Percentiles rank a stretch among this genome's conserved stretches.
These are phyloP conservation scores for Lynx canadensis DNA, from an alignment of 2,113 vertebrate genomes.

Conservation along the genomic window DNA sequence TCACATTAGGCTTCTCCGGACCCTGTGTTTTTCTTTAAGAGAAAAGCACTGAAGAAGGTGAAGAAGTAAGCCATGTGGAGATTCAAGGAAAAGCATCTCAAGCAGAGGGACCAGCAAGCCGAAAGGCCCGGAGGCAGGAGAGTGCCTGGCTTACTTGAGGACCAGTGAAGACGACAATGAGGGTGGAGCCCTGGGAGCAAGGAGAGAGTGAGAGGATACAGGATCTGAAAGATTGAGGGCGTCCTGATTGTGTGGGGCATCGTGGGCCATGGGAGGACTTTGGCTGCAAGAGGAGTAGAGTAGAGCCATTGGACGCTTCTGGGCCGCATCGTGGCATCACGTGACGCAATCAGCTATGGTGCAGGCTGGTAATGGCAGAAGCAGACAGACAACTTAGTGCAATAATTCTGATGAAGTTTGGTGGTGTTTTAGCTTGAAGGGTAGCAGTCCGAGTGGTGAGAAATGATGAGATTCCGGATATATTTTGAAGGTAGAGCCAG, in stretches of 20 bases:
- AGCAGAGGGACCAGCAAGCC: neutral
- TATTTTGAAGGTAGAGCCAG: neutral
- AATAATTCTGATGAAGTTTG: neutral
- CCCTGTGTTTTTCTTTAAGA: neutral
- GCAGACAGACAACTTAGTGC: neutral
- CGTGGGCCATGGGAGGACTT: neutral
- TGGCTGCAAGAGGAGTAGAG: neutral
- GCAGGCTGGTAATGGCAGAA: accelerated
- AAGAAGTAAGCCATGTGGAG: neutral
- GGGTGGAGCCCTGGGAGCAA: neutral
- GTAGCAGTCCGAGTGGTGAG: neutral
- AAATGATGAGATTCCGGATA: neutral
- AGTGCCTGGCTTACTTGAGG: neutral
- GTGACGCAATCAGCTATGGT: accelerated
- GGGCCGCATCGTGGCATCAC: neutral
- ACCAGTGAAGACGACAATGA: neutral
- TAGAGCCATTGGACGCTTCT: neutral
- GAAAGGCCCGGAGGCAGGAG: neutral
- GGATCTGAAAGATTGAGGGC: neutral
- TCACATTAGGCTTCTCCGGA: neutral
- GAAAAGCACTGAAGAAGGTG: neutral
- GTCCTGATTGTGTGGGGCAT: neutral
- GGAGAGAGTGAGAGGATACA: neutral
- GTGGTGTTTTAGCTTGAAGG: neutral
- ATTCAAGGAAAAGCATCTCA: neutral